Percentiles rank a stretch among this genome's conserved stretches.
phyloP scores from a whole-genome alignment of 2,888 invertebrate genomes.

The Himalopsyche anomala region DNA sequence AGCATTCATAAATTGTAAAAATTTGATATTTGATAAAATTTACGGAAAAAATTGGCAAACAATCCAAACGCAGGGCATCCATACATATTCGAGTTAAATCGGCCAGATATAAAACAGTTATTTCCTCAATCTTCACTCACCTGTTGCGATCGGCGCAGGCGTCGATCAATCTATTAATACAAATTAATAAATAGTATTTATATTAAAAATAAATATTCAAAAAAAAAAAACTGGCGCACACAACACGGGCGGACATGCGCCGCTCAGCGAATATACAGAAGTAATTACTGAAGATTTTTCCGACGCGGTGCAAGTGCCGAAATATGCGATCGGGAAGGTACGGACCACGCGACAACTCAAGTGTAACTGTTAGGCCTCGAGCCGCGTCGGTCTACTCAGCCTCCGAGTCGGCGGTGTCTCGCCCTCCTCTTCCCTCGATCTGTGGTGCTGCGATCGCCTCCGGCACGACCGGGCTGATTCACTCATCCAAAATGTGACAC shows the following conservation, averaged over 20 bases:
- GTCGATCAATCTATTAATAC: neutral
- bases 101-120: constrained; percentile 32
- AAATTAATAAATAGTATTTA: neutral
- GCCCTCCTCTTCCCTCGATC: constrained; percentile 34
- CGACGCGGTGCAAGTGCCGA: constrained; percentile 16
- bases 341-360: constrained; percentile 13
- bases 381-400: neutral
- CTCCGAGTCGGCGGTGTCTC: neutral
- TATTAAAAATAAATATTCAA: neutral
- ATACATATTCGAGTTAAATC: neutral
- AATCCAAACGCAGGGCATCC: neutral
- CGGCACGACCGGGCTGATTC: constrained; percentile 16
- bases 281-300: constrained; percentile 11
- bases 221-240: constrained; percentile 1
- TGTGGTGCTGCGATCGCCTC: neutral
- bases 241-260: constrained; percentile 11
- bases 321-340: neutral
- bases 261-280: neutral
- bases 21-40: too few species aligned
- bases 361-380: constrained; percentile 38
- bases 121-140: constrained; percentile 17
- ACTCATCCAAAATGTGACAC: constrained; percentile 34
- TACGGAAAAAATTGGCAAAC: too few species aligned
- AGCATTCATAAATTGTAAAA: too few species aligned
- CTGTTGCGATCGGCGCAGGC: constrained; percentile 19